Evolutionary conservation across 2,888 invertebrate genomes (phyloP), one percentile per base, ranked within the genome.

Genomic region (Harpagoxenus sublaevis): DNA sequence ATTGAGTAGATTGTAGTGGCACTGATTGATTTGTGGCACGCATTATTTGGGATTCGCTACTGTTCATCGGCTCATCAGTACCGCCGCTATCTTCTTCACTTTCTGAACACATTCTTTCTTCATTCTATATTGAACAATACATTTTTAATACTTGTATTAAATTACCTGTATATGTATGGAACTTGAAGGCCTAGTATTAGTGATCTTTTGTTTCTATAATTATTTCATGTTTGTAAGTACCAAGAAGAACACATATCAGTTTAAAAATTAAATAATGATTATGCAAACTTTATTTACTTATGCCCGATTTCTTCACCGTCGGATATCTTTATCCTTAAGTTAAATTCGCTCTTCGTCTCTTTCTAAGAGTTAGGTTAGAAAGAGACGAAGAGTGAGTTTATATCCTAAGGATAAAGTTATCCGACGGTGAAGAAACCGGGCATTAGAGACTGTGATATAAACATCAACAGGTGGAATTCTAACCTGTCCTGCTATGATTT

Each of bases 1-100:
- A 87, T 48, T 92, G 92, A 39, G 89, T 90, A 4, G 89, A 90
- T 42, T 84, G 84, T 71, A 84, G 62, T 57, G 87, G 75, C 0
- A 83, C 83, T 48, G 39, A 28, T 28, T 12, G 45, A 18, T 79
- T 6, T 35, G 35, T 0, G 35, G 35, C 51, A 0, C 51, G 1
- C 8, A 39, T 57, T 1, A 45, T 39, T 8, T 70, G 48, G 2
- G 53, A 39, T 53, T 83, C 62, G 31, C 39, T 83, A 18, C 53
- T n/a, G 3, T 39, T 28, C 12, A 42, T 65, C 8, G 45, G 4
- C 8, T 51, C 63, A 55, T 12, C 60, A 6, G 83, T 31, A 39
- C 51, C 63, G 9, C 55, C 28, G 23, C 18, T 74, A 15, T 66
- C 74, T 5, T 71, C 77, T 6, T 86, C 78, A n/a, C 68, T 39